Conservation (phyloP, 2,888 invertebrate genomes). For the Nephrotoma flavescens region DNA sequence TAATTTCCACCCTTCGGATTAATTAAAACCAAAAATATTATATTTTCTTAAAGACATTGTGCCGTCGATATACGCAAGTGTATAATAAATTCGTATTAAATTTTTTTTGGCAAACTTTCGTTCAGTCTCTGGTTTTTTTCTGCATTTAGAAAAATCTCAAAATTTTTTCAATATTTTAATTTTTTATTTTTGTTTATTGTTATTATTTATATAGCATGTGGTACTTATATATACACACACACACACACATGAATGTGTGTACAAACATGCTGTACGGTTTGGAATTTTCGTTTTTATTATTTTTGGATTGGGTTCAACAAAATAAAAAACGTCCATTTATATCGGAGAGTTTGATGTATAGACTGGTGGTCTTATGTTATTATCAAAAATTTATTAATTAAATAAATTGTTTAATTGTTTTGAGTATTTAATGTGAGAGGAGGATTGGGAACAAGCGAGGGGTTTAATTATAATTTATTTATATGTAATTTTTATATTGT, state of each 20-base stretch:
- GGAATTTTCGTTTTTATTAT: neutral
- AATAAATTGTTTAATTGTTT: neutral
- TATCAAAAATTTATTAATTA: neutral
- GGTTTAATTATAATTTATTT: neutral
- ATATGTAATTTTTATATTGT: neutral
- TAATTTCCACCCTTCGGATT: neutral
- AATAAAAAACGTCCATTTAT: neutral
- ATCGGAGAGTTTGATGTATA: neutral
- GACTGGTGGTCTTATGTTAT: neutral
- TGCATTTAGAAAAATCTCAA: neutral
- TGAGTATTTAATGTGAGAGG: neutral
- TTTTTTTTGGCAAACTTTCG: neutral
- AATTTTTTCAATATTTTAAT: neutral
- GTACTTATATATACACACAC: neutral
- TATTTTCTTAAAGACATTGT: neutral
- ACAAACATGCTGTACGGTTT: neutral
- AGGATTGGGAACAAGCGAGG: neutral
- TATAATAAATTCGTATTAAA: neutral
- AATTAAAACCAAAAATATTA: neutral
- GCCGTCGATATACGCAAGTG: neutral
- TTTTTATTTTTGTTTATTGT: neutral
- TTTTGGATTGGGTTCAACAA: neutral
- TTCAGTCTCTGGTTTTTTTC: neutral
- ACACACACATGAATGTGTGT: neutral
- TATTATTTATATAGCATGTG: neutral